Conservation (phyloP, 2,797 vertebrate genomes). For the Amazona finschi region DNA sequence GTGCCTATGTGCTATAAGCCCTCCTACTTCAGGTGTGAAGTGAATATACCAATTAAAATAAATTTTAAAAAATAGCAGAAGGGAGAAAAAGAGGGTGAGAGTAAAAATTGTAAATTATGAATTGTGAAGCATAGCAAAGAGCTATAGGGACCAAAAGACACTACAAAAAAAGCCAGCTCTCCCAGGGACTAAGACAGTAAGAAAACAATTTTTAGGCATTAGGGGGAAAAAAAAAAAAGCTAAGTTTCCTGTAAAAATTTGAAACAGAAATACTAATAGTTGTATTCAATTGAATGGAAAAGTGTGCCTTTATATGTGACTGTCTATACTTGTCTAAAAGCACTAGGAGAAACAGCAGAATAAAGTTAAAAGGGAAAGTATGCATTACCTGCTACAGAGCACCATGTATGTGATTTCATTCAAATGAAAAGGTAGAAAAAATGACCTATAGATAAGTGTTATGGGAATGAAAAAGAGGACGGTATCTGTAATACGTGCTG, state of each 20-base stretch:
- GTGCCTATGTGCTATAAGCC: background rate
- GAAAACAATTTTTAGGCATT: background rate
- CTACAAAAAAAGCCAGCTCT: background rate
- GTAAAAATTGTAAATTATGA: background rate
- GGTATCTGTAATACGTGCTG: background rate
- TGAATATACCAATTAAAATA: background rate
- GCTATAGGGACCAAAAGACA: background rate
- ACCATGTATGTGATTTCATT: background rate
- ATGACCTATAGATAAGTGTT: background rate
- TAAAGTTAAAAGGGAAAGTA: background rate
- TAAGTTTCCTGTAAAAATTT: background rate
- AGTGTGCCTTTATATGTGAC: background rate
- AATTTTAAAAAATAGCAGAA: background rate
- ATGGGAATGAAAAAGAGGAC: background rate
- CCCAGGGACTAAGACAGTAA: background rate
- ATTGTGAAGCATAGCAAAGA: background rate
- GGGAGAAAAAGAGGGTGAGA: background rate
- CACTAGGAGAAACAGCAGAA: background rate
- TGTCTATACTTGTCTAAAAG: background rate
- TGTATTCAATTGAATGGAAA: background rate
- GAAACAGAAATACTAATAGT: background rate
- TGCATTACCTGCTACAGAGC: background rate
- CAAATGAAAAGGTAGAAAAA: background rate
- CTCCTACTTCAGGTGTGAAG: background rate
- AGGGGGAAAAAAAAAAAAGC: rapidly evolving